Evolutionary conservation across 92 coral and sea anemone species (phyloP).

Genomic region (Desmophyllum pertusum): DNA sequence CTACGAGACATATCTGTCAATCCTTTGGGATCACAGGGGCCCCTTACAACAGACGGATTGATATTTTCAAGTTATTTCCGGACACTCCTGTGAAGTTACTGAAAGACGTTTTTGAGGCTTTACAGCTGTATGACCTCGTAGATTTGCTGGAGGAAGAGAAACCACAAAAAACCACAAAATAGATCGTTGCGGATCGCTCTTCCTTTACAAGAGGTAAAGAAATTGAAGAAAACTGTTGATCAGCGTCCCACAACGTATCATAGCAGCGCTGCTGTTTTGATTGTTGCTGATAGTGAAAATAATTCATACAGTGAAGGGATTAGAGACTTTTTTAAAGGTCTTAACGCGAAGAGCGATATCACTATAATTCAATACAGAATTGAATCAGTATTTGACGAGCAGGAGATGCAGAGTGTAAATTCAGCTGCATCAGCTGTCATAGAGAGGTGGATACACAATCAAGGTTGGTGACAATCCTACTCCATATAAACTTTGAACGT

Average conservation of each 20-base stretch:
- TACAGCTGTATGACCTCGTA: slow-evolving; percentile 18
- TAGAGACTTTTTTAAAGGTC: not conserved
- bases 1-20: not conserved
- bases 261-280: slow-evolving; percentile 16
- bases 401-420: not conserved
- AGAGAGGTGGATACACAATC: not conserved
- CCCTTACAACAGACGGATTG: not conserved
- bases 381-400: too few relatives aligned
- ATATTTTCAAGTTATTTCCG: not conserved
- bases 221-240: not conserved
- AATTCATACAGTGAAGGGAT: not conserved
- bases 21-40: not conserved
- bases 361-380: not conserved
- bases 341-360: slow-evolving; percentile 1
- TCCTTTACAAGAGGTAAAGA: not conserved
- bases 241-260: slow-evolving; percentile 7
- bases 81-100: slow-evolving; percentile 23
- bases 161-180: not conserved
- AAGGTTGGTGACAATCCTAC: not conserved
- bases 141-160: not conserved
- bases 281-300: not conserved
- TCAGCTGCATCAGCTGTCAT: not conserved
- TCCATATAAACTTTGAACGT: not conserved
- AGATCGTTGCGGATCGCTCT: not conserved
- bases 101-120: slow-evolving; percentile 26